These are phyloP conservation scores for Drosophila gaucha DNA, from an alignment of 2,888 invertebrate species.

Conservation along the genomic window DNA sequence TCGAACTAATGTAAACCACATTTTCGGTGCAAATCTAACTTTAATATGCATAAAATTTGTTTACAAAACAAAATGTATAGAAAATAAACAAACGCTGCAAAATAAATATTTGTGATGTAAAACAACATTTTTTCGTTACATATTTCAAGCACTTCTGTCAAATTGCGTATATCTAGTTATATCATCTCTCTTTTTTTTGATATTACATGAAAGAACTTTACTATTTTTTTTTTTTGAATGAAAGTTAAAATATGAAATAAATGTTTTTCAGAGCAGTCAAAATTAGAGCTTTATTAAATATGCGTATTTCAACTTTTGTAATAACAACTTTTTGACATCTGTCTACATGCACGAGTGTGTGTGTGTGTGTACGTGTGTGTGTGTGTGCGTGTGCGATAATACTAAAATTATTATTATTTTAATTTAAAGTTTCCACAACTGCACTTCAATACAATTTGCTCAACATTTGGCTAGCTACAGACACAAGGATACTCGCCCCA, in stretches of 20 bases:
- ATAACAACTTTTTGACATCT: background rate
- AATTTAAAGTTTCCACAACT: no score
- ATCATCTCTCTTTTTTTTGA: background rate
- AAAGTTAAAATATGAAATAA: background rate
- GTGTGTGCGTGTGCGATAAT: no score
- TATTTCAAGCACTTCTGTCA: no score
- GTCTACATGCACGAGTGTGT: constrained; percentile 1
- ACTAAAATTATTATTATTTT: no score
- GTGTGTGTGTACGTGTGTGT: no score
- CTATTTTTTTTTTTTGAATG: no score
- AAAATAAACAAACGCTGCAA: background rate
- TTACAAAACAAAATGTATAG: constrained; percentile 5
- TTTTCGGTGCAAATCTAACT: background rate
- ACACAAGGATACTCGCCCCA: background rate
- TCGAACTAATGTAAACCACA: background rate
- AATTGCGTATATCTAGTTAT: no score
- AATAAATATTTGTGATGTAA: constrained; percentile 5
- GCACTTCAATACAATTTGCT: no score
- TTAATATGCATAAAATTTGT: constrained; percentile 9
- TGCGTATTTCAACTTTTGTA: background rate
- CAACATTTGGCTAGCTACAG: background rate
- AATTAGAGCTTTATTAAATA: no score
- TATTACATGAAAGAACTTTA: no score
- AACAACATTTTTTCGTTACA: background rate
- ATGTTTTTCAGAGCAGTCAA: background rate